Evolutionary conservation across 1,140 invertebrate genomes (phyloP).

Genomic region (Pristionchus pacificus): DNA sequence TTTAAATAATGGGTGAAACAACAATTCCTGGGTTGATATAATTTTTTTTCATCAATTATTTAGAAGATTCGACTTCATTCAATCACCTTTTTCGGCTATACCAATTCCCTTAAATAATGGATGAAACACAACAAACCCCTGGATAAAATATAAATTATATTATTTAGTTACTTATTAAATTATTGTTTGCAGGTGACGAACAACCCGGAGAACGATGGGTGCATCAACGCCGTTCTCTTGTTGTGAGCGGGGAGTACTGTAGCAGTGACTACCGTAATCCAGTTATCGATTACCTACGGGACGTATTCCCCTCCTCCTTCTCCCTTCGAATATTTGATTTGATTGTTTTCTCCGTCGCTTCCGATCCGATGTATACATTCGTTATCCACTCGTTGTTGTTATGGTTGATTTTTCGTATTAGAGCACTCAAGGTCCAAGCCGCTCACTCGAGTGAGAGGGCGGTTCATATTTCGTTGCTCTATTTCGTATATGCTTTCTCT

Average conservation of each 20-base stretch:
- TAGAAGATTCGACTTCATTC: too few species aligned
- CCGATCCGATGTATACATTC: background rate
- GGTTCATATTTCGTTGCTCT: too few species aligned
- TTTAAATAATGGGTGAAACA: too few species aligned
- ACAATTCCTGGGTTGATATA: too few species aligned
- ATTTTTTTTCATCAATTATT: too few species aligned
- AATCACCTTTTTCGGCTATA: too few species aligned
- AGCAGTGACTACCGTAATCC: background rate
- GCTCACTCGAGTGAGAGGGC: too few species aligned
- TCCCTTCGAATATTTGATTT: background rate
- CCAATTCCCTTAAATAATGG: background rate
- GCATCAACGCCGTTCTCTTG: constrained; percentile 95
- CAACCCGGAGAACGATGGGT: constrained; percentile 99
- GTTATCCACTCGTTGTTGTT: background rate
- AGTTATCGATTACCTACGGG: background rate
- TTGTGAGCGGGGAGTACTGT: constrained; percentile 64
- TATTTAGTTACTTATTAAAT: too few species aligned
- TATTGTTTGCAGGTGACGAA: constrained; percentile 89
- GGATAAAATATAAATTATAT: too few species aligned
- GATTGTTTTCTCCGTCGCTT: background rate
- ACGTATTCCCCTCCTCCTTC: background rate
- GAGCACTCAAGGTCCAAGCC: background rate
- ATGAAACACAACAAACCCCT: too few species aligned
- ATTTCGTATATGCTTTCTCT: too few species aligned
- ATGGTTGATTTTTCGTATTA: background rate